Conservation (phyloP, 2,888 invertebrate species). For the Dichetophora obliterata region DNA sequence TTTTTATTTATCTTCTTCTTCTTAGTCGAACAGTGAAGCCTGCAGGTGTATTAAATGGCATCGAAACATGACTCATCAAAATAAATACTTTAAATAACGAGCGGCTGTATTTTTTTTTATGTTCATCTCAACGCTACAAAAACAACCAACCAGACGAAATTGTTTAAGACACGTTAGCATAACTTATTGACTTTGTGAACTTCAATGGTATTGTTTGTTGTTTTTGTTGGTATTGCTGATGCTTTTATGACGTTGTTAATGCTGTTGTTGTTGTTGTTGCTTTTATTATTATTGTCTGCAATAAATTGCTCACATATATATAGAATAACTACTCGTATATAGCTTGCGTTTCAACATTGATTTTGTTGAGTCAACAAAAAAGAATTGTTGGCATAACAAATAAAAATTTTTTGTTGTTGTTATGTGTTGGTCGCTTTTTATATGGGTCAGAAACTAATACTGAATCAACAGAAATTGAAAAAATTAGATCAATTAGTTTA, state of each 20-base stretch:
- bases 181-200: neutral
- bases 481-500: neutral
- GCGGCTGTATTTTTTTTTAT: neutral
- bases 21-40: neutral
- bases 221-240: neutral
- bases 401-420: neutral
- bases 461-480: neutral
- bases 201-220: neutral
- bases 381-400: neutral
- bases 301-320: too few relatives aligned
- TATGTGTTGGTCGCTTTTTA: too few relatives aligned
- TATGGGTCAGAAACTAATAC: neutral
- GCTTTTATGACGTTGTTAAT: too few relatives aligned
- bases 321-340: too few relatives aligned
- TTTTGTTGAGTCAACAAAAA: constrained; percentile 9
- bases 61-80: neutral
- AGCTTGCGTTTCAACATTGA: neutral
- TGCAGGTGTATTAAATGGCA: neutral
- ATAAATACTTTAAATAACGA: neutral
- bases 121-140: neutral
- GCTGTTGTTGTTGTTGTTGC: too few relatives aligned
- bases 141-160: neutral
- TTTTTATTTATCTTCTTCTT: too few relatives aligned
- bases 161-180: neutral
- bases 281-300: too few relatives aligned